A percentile compares a stretch with the other conserved stretches of the same genome.
Evolutionary conservation across 2,888 invertebrate genomes (phyloP).

Genomic region (Aleiodes alternator): DNA sequence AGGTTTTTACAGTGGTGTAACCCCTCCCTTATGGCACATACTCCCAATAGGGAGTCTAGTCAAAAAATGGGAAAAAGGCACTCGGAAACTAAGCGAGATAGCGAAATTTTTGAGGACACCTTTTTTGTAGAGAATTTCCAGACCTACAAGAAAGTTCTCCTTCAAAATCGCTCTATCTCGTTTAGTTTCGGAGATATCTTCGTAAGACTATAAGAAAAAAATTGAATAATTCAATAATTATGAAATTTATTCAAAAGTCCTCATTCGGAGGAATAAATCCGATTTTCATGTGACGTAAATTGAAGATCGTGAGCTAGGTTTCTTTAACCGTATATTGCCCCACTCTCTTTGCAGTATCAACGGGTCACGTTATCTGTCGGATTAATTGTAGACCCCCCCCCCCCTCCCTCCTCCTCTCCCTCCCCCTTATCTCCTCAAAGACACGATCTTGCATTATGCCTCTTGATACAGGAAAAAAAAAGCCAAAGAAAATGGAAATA

Average conservation of each 20-base stretch:
- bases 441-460: slow-evolving; percentile 24
- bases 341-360: slow-evolving; percentile 63
- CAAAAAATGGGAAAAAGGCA: too few species aligned
- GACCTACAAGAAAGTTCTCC: too few species aligned
- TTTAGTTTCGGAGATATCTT: too few species aligned
- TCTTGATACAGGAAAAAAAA: slow-evolving; percentile 10
- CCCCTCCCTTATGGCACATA: too few species aligned
- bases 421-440: background rate
- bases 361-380: slow-evolving; percentile 68
- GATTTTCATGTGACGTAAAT: slow-evolving; percentile 66
- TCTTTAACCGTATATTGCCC: slow-evolving; percentile 20
- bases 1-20: too few species aligned
- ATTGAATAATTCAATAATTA: background rate
- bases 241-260: background rate
- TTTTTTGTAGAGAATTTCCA: too few species aligned
- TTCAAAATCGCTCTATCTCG: too few species aligned
- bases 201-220: too few species aligned
- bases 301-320: slow-evolving; percentile 39
- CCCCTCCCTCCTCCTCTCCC: slow-evolving; percentile 43
- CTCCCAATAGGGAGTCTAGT: too few species aligned
- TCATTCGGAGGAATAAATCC: slow-evolving; percentile 62
- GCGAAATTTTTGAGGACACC: too few species aligned
- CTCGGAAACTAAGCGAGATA: too few species aligned
- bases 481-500: slow-evolving; percentile 9
- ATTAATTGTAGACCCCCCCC: slow-evolving; percentile 63